These are phyloP conservation scores for Mormyrus iriodes DNA, from an alignment of 2,113 vertebrate genomes.

Conservation along the genomic window DNA sequence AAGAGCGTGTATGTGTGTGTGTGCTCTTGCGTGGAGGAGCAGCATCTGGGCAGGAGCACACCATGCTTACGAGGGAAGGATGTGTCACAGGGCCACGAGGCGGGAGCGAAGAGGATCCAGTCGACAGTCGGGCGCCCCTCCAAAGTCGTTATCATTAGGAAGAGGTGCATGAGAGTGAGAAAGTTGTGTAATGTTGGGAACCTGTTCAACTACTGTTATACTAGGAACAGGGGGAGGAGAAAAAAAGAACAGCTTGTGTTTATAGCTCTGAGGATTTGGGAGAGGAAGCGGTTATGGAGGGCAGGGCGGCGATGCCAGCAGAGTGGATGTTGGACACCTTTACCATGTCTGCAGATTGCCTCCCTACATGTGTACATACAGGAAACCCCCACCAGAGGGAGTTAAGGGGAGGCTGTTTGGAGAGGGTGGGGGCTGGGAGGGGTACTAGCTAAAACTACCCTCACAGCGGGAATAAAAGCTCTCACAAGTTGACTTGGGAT, in stretches of 20 bases:
- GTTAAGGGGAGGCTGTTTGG: background rate
- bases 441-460: background rate
- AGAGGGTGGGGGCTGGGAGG: background rate
- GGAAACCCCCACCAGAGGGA: background rate
- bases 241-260: conserved; percentile 38
- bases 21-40: conserved; percentile 29
- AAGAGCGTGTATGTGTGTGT: conserved; percentile 20
- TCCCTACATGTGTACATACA: background rate
- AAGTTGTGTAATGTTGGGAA: conserved; percentile 57
- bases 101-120: conserved; percentile 38
- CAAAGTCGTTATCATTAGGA: conserved; percentile 54
- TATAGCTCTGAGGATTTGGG: conserved; percentile 24
- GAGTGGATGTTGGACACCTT: background rate
- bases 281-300: background rate
- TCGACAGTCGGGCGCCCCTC: conserved; percentile 45
- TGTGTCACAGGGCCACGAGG: conserved; percentile 47
- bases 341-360: background rate
- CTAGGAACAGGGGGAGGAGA: conserved; percentile 28
- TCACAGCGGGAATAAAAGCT: background rate
- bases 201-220: conserved; percentile 56
- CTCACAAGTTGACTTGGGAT: background rate
- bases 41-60: conserved; percentile 50
- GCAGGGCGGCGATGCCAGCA: background rate
- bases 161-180: conserved; percentile 50
- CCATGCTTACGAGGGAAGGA: conserved; percentile 35